Evolutionary conservation across 2,113 vertebrate species (phyloP).

Genomic region (Limanda limanda): DNA sequence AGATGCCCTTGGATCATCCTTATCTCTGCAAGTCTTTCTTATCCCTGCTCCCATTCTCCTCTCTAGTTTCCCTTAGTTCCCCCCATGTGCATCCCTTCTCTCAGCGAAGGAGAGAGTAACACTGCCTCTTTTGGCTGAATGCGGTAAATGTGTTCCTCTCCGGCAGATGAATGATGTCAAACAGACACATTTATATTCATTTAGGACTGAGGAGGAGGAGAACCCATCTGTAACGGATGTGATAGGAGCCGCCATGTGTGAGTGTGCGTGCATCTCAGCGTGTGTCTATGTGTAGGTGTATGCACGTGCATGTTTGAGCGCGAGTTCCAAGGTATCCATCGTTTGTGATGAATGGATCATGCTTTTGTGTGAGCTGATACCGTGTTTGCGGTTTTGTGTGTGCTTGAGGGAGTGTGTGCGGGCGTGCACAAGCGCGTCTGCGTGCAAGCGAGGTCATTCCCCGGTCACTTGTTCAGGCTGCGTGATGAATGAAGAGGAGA

Average conservation of each 20-base stretch:
- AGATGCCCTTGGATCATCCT: slow-evolving; percentile 47
- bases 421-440: slow-evolving; percentile 29
- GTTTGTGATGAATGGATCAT: slow-evolving; percentile 77
- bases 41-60: slow-evolving; percentile 39
- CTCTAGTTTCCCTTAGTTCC: slow-evolving; percentile 31
- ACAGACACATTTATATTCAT: slow-evolving; percentile 84
- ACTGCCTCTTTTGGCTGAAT: slow-evolving; percentile 73
- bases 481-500: slow-evolving; percentile 81
- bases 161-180: slow-evolving; percentile 83
- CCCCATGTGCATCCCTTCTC: slow-evolving; percentile 19
- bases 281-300: slow-evolving; percentile 57
- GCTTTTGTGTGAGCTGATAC: slow-evolving; percentile 75
- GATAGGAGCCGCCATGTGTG: slow-evolving; percentile 70
- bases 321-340: slow-evolving; percentile 79
- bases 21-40: slow-evolving; percentile 33
- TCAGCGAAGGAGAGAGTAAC: slow-evolving; percentile 61
- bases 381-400: slow-evolving; percentile 60
- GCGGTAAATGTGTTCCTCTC: slow-evolving; percentile 61
- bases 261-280: slow-evolving; percentile 34
- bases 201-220: slow-evolving; percentile 81
- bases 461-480: slow-evolving; percentile 81
- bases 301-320: slow-evolving; percentile 56
- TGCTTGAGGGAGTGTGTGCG: slow-evolving; percentile 35
- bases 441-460: slow-evolving; percentile 73
- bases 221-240: slow-evolving; percentile 82